Base-by-base conservation (phyloP, 2,888 invertebrate species). In the Laothoe populi region DNA sequence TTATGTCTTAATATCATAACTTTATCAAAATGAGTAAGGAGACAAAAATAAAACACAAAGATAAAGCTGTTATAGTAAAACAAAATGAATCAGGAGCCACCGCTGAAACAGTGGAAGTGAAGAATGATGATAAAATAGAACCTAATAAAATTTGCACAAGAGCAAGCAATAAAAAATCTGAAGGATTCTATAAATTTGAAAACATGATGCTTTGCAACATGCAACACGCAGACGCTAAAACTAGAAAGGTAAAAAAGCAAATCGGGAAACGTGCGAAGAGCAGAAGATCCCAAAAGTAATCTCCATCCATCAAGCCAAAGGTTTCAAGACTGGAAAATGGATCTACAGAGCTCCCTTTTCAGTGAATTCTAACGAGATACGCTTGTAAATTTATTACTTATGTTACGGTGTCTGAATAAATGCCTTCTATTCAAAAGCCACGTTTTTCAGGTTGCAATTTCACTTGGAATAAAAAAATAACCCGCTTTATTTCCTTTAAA, bases 161-260 rank as follows among this genome's bases (percentile, higher is more conserved):
- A 64, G 65, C 62, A 40, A 77, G 76, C 61, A 87, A 86, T 66
- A 65, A 64, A 3, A 88, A 86, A 66, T 83, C 82, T 61, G 75
- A 76, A n/a, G 87, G 88, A 2, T 87, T 80, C 70, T 88, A 88
- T 64, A 81, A 78, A 62, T 87, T 78, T 64, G 77, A 78, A 62
- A 82, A 78, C 58, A 87, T 87, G 85, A 74, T 86, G 79, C 66
- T 67, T 24, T 74, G 86, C 48, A 81, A 77, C 63, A 68, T 79
- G 35, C 73, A 74, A 21, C 84, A 86, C 67, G 64, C 61, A 38
- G 61, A 70, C 31, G 49, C 64, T n/a, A 62, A 63, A 38, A 64
- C 60, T 38, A 26, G 59, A 26, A 79, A 78, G 67, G 71, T 73
- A 53, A 70, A 68, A 31, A 78, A 77, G 65, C 72, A 69, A 53